Percentiles rank a stretch among this genome's conserved stretches.
Conservation (phyloP, 1,140 invertebrate species). For the Calephelis virginiensis region DNA sequence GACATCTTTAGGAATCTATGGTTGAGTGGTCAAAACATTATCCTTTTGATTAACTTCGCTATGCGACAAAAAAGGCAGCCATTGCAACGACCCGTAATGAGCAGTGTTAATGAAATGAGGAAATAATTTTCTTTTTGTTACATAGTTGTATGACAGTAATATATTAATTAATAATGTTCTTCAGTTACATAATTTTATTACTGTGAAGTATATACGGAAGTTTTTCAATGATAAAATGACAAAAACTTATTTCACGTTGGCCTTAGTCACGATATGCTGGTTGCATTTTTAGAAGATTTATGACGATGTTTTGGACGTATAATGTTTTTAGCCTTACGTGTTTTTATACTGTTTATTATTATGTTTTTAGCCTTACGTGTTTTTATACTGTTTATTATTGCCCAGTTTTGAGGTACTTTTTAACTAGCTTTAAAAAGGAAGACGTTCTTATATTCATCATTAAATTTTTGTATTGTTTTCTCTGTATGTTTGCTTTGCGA, state of each 20-base stretch:
- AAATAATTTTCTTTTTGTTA: conserved; percentile 11
- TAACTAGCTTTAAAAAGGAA: too few species aligned
- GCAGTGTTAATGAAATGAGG: conserved; percentile 1
- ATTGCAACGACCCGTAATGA: background rate
- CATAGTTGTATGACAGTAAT: conserved; percentile 1
- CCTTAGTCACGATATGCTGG: background rate
- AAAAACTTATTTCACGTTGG: background rate
- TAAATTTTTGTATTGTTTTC: too few species aligned
- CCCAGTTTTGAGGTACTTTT: background rate
- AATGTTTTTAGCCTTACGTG: background rate
- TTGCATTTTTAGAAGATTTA: conserved; percentile 7
- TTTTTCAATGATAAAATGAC: conserved; percentile 10
- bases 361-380: background rate
- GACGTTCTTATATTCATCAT: too few species aligned
- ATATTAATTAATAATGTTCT: conserved; percentile 4
- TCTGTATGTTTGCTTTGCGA: too few species aligned
- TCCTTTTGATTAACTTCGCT: conserved; percentile 3
- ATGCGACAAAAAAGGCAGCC: background rate
- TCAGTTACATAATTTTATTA: background rate
- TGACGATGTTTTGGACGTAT: background rate
- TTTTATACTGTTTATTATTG: background rate
- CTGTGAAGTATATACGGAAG: conserved; percentile 3
- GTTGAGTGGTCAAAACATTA: background rate
- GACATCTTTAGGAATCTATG: background rate
- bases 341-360: background rate